Base-by-base conservation (phyloP, 2,113 vertebrate genomes). In the Halcyon senegalensis region DNA sequence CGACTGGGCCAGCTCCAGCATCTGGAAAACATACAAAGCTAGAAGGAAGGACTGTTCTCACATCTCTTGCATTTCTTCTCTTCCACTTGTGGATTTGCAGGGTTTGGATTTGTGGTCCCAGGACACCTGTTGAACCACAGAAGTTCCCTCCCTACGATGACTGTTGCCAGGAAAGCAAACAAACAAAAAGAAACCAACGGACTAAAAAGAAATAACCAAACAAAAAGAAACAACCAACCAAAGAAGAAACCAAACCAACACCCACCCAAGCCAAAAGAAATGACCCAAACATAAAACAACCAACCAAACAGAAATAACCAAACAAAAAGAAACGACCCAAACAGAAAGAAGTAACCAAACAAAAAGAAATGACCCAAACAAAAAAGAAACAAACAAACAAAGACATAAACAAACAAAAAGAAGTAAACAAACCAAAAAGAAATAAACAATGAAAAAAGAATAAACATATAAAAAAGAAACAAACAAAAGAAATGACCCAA, bases 131-230 rank as follows among this genome's bases (percentile, higher is more conserved):
- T 75, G 90, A 89, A 62, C 33, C 73, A 33, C 53, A 41, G 12
- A 64, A 56, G 48, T 80, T 30, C 33, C 43, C 51, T 93, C 56
- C 68, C 46, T 3, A 0, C 3, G 3, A n/a, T 19, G 39, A 12
- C 51, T 68, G 69, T 70, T 90, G 46, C 73, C 88, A 90, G 73
- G 76, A 95, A 87, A 94, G n/a, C 44, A 76, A 84, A 53, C 50
- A 64, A 44, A 70, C 56, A 79, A 21, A 51, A 39, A 50, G 30
- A 55, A 89, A 63, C 37, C 25, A 66, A 66, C 27, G 5, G 8
- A 35, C 18, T 16, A 79, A 33, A 63, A 30, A 68, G n/a, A 43
- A 89, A 68, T 30, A 73, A 60, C 35, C 15, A 60, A 63, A 27
- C 60, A 84, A n/a, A 68, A 33, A 67, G n/a, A 48, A 84, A 62